Evolutionary conservation across 2,113 vertebrate genomes (phyloP).

Genomic region (Rhabdornis inornatus): DNA sequence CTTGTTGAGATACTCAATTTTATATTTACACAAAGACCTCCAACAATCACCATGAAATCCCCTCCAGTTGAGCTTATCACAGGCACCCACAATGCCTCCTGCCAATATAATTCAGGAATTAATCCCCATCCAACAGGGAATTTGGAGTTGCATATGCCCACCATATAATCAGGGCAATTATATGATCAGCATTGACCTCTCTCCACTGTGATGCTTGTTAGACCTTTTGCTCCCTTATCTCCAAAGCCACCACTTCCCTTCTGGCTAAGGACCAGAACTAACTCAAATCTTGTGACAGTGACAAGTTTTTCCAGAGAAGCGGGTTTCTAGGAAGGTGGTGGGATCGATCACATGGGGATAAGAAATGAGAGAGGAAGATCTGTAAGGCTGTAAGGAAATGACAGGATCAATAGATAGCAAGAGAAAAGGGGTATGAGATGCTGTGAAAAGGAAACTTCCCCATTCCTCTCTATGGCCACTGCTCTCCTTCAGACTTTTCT

Average conservation of each 20-base stretch:
- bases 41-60: fast-evolving
- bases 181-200: not conserved
- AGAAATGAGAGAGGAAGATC: not conserved
- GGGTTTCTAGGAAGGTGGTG: not conserved
- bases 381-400: not conserved
- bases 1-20: not conserved
- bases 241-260: not conserved
- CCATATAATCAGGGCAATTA: not conserved
- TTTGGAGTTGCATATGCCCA: not conserved
- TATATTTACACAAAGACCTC: not conserved
- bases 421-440: not conserved
- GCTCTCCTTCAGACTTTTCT: not conserved
- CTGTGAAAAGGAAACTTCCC: not conserved
- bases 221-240: not conserved
- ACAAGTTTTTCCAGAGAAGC: not conserved
- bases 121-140: not conserved
- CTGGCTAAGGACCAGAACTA: not conserved
- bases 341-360: fast-evolving
- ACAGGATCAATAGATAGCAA: not conserved
- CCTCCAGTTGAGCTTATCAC: not conserved
- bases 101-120: not conserved
- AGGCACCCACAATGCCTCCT: not conserved
- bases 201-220: not conserved
- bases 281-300: not conserved
- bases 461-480: not conserved